phyloP scores from a whole-genome alignment of 1,140 invertebrate genomes.

The Aphis gossypii region DNA sequence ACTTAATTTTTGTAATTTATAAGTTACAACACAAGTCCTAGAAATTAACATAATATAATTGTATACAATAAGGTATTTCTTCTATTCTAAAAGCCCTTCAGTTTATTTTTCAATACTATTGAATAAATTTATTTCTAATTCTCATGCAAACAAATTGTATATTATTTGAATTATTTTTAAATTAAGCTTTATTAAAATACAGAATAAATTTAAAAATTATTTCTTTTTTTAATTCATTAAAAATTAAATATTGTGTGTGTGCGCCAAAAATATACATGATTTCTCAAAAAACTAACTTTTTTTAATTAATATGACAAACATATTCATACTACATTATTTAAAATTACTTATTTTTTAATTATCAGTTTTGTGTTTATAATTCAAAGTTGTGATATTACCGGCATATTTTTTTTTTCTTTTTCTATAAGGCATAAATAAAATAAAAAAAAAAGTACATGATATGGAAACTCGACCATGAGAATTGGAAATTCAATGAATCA shows the following conservation, averaged over 20 bases:
- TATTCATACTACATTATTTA: background rate
- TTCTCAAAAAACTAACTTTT: conserved; percentile 1
- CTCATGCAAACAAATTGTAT: background rate
- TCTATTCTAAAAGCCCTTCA: no score
- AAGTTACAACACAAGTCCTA: background rate
- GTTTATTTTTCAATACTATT: background rate
- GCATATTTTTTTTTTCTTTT: background rate
- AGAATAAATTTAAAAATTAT: background rate
- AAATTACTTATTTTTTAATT: conserved; percentile 4
- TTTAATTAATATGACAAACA: background rate
- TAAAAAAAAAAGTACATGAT: conserved; percentile 22
- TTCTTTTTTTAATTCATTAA: background rate
- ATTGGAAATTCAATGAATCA: conserved; percentile 12
- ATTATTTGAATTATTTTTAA: background rate
- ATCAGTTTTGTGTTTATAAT: background rate
- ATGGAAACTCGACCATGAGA: background rate
- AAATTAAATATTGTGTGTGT: conserved; percentile 27
- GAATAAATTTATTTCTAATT: background rate
- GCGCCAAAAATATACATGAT: conserved; percentile 37
- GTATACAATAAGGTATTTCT: background rate
- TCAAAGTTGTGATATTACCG: background rate
- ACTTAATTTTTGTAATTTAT: background rate
- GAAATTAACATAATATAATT: background rate
- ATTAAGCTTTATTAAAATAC: background rate
- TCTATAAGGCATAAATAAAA: background rate